Evolutionary conservation across 2,888 invertebrate species (phyloP).

Genomic region (Ichneumoninae sp.): DNA sequence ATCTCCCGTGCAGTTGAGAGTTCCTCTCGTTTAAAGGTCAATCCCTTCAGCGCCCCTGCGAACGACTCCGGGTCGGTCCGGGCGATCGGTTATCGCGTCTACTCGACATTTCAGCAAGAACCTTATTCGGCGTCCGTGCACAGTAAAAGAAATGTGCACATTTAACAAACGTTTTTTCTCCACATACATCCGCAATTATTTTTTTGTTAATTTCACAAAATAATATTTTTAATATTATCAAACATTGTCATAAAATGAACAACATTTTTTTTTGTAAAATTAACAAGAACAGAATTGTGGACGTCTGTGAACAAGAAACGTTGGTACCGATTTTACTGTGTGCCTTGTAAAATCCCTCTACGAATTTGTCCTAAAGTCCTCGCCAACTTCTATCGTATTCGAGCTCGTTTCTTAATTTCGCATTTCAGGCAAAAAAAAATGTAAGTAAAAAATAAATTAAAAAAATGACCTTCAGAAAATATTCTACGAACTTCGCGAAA

Average conservation of each 20-base stretch:
- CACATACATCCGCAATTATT: too few relatives aligned
- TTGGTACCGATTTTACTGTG: too few relatives aligned
- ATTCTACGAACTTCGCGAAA: not conserved
- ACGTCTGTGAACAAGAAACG: not conserved
- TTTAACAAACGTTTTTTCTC: too few relatives aligned
- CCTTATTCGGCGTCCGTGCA: conserved; percentile 17
- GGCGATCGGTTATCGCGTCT: conserved; percentile 27
- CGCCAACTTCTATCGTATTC: conserved; percentile 7
- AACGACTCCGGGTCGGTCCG: not conserved
- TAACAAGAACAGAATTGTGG: too few relatives aligned
- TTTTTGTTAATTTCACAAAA: too few relatives aligned
- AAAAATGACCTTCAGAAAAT: not conserved
- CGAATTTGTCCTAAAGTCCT: not conserved
- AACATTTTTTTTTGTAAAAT: too few relatives aligned
- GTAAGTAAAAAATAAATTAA: too few relatives aligned
- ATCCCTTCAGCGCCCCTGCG: not conserved
- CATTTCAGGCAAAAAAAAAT: not conserved
- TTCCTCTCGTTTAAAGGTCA: conserved; percentile 17
- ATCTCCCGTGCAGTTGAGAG: not conserved
- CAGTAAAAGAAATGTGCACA: too few relatives aligned
- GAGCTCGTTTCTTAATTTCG: not conserved
- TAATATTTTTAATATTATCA: too few relatives aligned
- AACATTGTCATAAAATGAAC: too few relatives aligned
- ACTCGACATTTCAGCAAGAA: conserved; percentile 1
- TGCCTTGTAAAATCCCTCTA: conserved; percentile 26